Evolutionary conservation across 2,113 vertebrate genomes (phyloP).

Genomic region (Indicator indicator): DNA sequence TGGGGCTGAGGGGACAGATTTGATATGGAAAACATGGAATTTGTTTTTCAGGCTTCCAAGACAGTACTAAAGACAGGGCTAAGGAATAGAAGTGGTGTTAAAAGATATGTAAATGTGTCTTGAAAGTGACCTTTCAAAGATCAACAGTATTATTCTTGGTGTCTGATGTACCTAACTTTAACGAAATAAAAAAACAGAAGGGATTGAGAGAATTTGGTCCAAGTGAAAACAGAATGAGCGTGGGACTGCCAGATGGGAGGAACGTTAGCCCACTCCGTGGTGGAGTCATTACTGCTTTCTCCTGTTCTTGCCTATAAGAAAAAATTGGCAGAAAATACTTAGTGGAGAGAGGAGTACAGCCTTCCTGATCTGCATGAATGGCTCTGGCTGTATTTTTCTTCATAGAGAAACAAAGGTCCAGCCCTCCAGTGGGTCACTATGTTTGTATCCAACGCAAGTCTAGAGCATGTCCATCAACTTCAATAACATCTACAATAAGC

Average conservation of each 20-base stretch:
- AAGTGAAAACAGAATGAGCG: conserved; percentile 41
- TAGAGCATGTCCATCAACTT: not conserved
- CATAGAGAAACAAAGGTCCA: not conserved
- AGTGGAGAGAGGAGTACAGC: not conserved
- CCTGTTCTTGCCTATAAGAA: not conserved
- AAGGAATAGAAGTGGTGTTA: not conserved
- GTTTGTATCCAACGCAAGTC: not conserved
- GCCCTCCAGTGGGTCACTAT: rapidly evolving
- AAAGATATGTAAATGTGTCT: not conserved
- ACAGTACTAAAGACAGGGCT: not conserved
- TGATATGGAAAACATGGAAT: not conserved
- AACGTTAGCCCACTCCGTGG: not conserved
- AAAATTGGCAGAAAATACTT: not conserved
- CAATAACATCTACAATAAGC: not conserved
- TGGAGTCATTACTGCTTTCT: not conserved
- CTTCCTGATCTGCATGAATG: not conserved
- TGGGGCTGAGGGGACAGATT: not conserved
- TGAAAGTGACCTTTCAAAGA: conserved; percentile 30
- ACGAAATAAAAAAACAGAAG: not conserved
- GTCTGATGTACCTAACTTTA: not conserved
- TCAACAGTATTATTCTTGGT: not conserved
- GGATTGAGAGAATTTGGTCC: not conserved
- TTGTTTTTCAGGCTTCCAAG: conserved; percentile 12
- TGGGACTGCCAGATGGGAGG: conserved; percentile 15
- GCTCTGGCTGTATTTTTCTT: not conserved